Evolutionary conservation across 2,888 invertebrate species (phyloP).

Genomic region (Caenorhabditis afra): DNA sequence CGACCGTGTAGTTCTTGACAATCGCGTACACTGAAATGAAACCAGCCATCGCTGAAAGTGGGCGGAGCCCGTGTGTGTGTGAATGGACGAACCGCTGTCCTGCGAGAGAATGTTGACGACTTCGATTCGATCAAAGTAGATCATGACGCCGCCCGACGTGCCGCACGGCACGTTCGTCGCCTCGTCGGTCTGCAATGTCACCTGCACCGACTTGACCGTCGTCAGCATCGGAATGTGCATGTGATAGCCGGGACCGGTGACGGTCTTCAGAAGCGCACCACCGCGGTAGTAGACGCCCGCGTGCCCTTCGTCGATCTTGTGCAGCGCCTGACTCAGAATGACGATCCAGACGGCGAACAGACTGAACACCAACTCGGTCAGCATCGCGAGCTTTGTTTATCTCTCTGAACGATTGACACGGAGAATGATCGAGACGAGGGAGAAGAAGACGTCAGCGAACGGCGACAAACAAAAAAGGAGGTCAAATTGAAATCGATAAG

Average conservation of each 20-base stretch:
- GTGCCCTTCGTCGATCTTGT: constrained; percentile 91
- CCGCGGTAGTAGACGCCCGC: constrained; percentile 93
- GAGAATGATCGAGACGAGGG: too few species aligned
- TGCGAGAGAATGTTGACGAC: constrained; percentile 90
- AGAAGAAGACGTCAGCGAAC: too few species aligned
- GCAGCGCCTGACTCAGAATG: constrained; percentile 84
- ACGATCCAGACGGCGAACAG: constrained; percentile 65
- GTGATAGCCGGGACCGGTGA: constrained; percentile 90
- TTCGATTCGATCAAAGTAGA: constrained; percentile 92
- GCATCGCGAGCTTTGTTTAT: too few species aligned
- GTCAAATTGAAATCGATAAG: too few species aligned
- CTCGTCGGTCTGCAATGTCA: constrained; percentile 91
- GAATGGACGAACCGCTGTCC: constrained; percentile 86
- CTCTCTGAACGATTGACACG: too few species aligned
- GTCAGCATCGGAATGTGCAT: constrained; percentile 92
- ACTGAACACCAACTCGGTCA: constrained; percentile 67
- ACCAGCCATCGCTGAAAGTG: too few species aligned
- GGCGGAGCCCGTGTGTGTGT: too few species aligned
- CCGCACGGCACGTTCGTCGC: constrained; percentile 95
- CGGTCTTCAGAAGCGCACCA: constrained; percentile 88
- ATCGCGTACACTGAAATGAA: constrained; percentile 88
- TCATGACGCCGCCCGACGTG: constrained; percentile 93
- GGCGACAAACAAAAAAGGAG: too few species aligned
- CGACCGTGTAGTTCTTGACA: constrained; percentile 91
- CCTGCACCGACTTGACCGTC: constrained; percentile 88